Evolutionary conservation across 30 jellyfish, hydroid and myxozoan species (phyloP).

Genomic region (Cassiopea andromeda): DNA sequence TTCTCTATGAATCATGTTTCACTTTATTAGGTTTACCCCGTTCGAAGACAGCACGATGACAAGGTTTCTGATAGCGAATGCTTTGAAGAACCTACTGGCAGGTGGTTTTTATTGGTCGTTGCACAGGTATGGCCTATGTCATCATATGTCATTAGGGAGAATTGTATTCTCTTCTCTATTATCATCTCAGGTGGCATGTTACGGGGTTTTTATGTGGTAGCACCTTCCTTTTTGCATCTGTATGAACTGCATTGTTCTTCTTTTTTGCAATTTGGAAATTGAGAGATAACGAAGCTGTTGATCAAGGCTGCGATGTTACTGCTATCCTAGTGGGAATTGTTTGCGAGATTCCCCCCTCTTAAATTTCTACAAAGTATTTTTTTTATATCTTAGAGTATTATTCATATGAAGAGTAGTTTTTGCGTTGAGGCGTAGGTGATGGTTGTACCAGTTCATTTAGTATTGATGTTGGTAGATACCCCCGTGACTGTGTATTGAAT

Average conservation of each 20-base stretch:
- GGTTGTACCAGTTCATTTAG: too few relatives aligned
- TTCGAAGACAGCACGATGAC: constrained; percentile 19
- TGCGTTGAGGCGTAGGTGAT: too few relatives aligned
- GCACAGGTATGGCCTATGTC: constrained; percentile 74
- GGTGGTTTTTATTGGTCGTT: constrained; percentile 89
- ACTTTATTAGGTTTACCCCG: constrained; percentile 52
- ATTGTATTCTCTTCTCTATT: too few relatives aligned
- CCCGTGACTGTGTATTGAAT: too few relatives aligned
- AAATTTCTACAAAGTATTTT: neutral
- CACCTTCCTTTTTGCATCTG: too few relatives aligned
- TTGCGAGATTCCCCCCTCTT: neutral
- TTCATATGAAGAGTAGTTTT: too few relatives aligned
- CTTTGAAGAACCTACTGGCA: constrained; percentile 81
- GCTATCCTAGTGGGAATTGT: neutral
- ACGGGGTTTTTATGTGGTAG: too few relatives aligned
- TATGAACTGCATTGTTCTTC: too few relatives aligned
- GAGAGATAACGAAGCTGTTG: neutral
- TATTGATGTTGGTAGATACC: too few relatives aligned
- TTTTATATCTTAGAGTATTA: neutral
- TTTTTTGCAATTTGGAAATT: too few relatives aligned
- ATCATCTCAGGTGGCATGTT: too few relatives aligned
- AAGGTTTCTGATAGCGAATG: neutral
- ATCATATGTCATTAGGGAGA: too few relatives aligned
- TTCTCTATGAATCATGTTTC: neutral
- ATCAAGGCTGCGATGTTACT: neutral